Evolutionary conservation across 2,113 vertebrate species (phyloP).

Genomic region (Equus przewalskii): DNA sequence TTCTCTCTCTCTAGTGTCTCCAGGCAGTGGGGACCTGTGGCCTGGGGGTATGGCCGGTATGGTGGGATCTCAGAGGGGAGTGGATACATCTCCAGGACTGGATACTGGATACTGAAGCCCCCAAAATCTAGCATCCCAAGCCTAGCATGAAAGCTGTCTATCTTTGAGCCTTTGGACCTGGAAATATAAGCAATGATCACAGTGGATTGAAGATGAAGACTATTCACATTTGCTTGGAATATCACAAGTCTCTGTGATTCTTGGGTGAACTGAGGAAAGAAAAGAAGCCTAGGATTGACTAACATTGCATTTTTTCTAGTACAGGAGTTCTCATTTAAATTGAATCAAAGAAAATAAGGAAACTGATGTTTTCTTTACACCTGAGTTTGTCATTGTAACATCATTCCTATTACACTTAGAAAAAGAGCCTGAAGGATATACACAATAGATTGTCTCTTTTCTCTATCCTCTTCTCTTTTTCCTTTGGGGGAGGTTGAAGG

Average conservation of each 20-base stretch:
- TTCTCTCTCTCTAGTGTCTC: background rate
- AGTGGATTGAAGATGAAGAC: background rate
- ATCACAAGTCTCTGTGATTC: background rate
- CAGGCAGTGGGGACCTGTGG: background rate
- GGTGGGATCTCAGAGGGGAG: background rate
- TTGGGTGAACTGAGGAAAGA: background rate
- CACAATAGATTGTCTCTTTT: background rate
- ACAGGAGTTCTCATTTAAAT: background rate
- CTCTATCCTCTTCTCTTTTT: background rate
- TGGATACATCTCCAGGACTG: background rate
- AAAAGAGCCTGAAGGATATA: background rate
- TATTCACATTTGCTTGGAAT: background rate
- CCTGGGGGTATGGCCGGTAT: background rate
- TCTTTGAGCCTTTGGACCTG: background rate
- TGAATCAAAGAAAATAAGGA: conserved; percentile 14
- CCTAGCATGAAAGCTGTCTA: background rate
- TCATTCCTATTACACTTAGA: background rate
- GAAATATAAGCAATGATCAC: background rate
- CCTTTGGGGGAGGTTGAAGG: background rate
- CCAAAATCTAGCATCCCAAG: background rate
- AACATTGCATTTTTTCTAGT: conserved; percentile 8
- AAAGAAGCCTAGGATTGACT: background rate
- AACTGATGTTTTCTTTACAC: background rate
- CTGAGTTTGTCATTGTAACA: background rate
- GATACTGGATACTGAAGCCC: background rate